Percentiles rank a stretch among this genome's conserved stretches.
phyloP scores from a whole-genome alignment of 2,888 invertebrate genomes.

The Ennomos fuscantarius region DNA sequence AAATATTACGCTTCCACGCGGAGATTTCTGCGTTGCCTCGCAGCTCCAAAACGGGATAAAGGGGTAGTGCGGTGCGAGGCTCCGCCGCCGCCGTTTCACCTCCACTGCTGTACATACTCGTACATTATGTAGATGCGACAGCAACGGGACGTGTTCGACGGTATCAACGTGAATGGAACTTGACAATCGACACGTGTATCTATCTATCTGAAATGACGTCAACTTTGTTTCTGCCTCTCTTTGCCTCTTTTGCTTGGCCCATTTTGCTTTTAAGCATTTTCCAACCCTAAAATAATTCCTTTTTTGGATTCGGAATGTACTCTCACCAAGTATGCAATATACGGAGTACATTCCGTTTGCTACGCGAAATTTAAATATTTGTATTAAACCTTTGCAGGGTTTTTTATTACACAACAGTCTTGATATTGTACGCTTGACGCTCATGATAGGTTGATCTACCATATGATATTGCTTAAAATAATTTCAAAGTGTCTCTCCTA shows the following conservation, averaged over 20 bases:
- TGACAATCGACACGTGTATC: slow-evolving; percentile 75
- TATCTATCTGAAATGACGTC: slow-evolving; percentile 57
- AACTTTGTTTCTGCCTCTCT: slow-evolving; percentile 54
- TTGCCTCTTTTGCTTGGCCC: slow-evolving; percentile 17
- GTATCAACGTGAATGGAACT: slow-evolving; percentile 75
- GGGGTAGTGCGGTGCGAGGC: slow-evolving; percentile 60
- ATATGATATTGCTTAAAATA: no score
- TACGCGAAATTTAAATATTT: no score
- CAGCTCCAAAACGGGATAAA: slow-evolving; percentile 71
- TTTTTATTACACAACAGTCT: no score
- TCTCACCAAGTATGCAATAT: no score
- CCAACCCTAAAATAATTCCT: background rate
- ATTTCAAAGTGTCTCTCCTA: no score
- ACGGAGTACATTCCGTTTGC: no score
- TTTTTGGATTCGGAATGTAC: no score
- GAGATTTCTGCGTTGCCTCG: slow-evolving; percentile 80
- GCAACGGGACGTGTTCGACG: slow-evolving; percentile 63
- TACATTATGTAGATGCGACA: slow-evolving; percentile 70
- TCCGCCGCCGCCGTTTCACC: slow-evolving; percentile 55
- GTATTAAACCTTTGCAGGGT: no score
- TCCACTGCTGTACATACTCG: slow-evolving; percentile 53
- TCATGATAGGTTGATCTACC: no score
- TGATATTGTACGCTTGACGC: no score
- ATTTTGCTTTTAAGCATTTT: slow-evolving; percentile 16
- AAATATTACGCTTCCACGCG: slow-evolving; percentile 80